Base-by-base conservation (phyloP, 2,113 vertebrate genomes). In the Drymodes brunneopygia region DNA sequence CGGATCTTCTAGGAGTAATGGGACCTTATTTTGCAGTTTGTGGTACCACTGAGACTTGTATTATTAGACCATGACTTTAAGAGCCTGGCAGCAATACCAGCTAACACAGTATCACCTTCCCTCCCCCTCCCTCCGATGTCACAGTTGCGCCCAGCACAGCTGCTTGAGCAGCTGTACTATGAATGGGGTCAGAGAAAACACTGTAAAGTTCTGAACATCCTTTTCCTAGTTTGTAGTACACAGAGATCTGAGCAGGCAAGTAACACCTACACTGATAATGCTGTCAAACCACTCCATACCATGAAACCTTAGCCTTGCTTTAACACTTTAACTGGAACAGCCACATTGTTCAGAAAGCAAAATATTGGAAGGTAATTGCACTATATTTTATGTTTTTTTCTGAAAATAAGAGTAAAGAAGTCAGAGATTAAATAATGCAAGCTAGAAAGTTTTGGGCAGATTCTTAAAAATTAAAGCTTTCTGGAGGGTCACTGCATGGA, bases 101-200 rank as follows among this genome's bases (percentile, higher is more conserved):
- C 48, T 35, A 71, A 50, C 56, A 38, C 44, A 78, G 24, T 47
- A 88, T 69, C 61, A 56, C 23, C 29, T 69, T 93, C 53, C 70
- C 40, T 33, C 33, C 24, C 51, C 15, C 17, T 1, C 1, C 20
- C 22, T 15, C 20, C 44, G 40, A 40, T 25, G 17, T 33, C 66
- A 64, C 86, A 87, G 70, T 27, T 81, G 51, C 10, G 16, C 70
- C 65, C 36, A 86, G 53, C 40, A 81, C 84, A 95, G 70, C 29
- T 91, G 82, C 56, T 58, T 15, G 47, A 92, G 92, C 91, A 95
- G 90, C 92, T 93, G 94, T 85, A 42, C 31, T 33, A 19, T 21
- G 25, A 93, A 64, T 25, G 35, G 65, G 61, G 74, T 64, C 60
- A 86, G 40, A 71, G 48, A 64, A 94, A 87, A 67, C 15, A 50